Evolutionary conservation across 2,113 vertebrate genomes (phyloP).

Genomic region (Colinus virginianus): DNA sequence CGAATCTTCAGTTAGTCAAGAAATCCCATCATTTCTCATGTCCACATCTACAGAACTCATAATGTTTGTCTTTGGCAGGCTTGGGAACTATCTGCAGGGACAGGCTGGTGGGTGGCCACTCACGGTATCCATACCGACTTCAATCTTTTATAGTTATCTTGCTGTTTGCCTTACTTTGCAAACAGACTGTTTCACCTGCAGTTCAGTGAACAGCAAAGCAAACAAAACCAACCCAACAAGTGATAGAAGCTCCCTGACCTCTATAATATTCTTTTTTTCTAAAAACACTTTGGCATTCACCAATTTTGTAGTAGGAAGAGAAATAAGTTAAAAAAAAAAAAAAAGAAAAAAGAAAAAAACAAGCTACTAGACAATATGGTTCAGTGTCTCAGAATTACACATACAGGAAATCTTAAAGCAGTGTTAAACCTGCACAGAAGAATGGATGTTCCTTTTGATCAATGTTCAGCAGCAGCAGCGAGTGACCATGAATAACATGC

Average conservation of each 20-base stretch:
- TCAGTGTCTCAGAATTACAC: background rate
- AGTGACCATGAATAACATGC: background rate
- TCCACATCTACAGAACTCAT: background rate
- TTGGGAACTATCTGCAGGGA: background rate
- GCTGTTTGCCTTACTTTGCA: background rate
- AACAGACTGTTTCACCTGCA: background rate
- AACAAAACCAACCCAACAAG: background rate
- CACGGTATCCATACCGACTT: background rate
- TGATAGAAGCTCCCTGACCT: background rate
- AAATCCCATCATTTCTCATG: background rate
- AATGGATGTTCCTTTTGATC: background rate
- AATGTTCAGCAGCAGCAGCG: background rate
- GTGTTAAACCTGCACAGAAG: background rate
- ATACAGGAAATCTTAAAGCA: rapidly evolving
- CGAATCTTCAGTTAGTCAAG: background rate
- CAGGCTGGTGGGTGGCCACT: background rate
- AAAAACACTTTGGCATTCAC: background rate
- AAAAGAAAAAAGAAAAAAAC: background rate
- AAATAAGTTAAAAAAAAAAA: too few relatives aligned
- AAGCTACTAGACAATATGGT: background rate
- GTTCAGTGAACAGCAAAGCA: background rate
- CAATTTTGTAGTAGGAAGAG: too few relatives aligned
- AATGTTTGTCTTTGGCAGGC: background rate
- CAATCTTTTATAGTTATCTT: background rate
- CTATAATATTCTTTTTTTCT: background rate